phyloP scores from a whole-genome alignment of 1,140 invertebrate species.

The Cherax quadricarinatus region DNA sequence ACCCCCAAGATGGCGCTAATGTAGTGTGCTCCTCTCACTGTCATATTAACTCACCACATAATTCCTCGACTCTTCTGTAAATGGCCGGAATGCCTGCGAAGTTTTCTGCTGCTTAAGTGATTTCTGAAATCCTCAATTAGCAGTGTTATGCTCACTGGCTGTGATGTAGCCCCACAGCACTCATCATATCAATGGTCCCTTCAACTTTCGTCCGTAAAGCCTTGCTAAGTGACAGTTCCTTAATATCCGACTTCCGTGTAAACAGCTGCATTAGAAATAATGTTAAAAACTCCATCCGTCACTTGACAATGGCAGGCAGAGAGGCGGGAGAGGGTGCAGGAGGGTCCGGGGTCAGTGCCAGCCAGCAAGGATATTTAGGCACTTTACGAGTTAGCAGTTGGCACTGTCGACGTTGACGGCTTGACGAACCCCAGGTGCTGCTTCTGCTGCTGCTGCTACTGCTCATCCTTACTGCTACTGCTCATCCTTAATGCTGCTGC shows the following conservation, averaged over 20 bases:
- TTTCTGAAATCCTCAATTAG: conserved; percentile 41
- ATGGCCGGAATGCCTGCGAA: conserved; percentile 14
- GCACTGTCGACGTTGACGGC: conserved; percentile 58
- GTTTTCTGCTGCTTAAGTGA: conserved; percentile 28
- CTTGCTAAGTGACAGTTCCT: conserved; percentile 15
- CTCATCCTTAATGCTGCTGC: neutral
- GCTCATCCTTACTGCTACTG: neutral
- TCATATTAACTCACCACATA: conserved; percentile 55
- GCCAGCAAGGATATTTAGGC: conserved; percentile 64
- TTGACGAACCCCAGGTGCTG: conserved; percentile 61
- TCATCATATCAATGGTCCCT: conserved; percentile 29
- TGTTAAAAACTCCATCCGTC: conserved; percentile 53
- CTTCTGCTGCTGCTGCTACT: neutral
- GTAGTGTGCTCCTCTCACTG: conserved; percentile 49
- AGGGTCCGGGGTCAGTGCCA: conserved; percentile 46
- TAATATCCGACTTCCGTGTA: conserved; percentile 44
- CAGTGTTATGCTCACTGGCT: neutral
- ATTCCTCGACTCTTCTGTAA: conserved; percentile 53
- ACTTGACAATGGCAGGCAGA: conserved; percentile 51
- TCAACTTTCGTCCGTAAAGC: neutral
- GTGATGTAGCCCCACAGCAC: conserved; percentile 12
- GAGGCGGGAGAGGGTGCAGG: conserved; percentile 3
- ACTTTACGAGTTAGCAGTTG: conserved; percentile 69
- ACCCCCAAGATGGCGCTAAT: conserved; percentile 61
- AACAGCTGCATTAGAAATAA: conserved; percentile 64